Evolutionary conservation across 2,888 invertebrate species (phyloP), one percentile per base, ranked within the genome.

Genomic region (Venusia cambrica): DNA sequence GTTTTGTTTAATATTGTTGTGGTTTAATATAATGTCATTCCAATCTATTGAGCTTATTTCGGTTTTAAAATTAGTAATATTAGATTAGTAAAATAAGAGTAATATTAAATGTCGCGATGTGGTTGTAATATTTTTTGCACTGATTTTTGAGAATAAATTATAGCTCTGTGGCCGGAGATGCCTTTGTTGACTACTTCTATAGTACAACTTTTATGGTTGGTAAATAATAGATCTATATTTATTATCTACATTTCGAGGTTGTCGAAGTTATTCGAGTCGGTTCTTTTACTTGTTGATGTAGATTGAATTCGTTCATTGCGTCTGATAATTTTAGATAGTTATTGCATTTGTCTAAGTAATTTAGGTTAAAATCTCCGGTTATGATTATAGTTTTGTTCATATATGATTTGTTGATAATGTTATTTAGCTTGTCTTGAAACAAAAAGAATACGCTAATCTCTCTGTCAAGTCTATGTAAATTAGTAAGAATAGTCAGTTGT

Each of bases 391-490:
- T 5, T 16, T 16, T 16, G 4, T 16, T 16, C n/a, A n/a, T 2
- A 16, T 16, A 5, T 16, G 4, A 5, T 16, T 4, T 2, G 5
- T 16, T 2, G 5, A 16, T 16, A 16, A 16, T 29, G n/a, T 5
- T 5, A 3, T 29, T 17, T 22, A 29, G 12, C 6, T n/a, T n/a
- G 5, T 29, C 17, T 8, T 29, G 21, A 26, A 36, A 34, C 2
- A 5, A 16, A 16, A 17, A 34, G n/a, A 28, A 22, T 16, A 7
- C 15, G 13, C 7, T 11, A 4, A 27, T 27, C 6, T 29, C n/a
- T 6, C 26, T 14, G 13, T 30, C 12, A 5, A 32, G 14, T 21
- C 40, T 32, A 6, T 36, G 32, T n/a, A 42, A 4, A 15, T 7
- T 22, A 14, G 37, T 22, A 4, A 42, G 7, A 2, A 42, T 7